Conservation (phyloP, 2,113 vertebrate species). For the Falco punctatus region DNA sequence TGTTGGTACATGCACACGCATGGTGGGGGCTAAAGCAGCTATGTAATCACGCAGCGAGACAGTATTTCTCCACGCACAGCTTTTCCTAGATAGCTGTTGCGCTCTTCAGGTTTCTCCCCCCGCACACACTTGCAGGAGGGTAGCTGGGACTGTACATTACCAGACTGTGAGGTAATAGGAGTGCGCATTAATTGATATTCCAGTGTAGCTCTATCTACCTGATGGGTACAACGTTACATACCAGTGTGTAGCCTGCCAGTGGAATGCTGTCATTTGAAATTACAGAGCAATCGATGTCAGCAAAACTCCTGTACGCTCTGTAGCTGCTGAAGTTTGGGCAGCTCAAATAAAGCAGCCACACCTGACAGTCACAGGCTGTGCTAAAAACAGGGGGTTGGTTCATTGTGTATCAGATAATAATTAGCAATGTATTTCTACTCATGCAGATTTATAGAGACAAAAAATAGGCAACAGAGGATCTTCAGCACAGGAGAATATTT, state of each 20-base stretch:
- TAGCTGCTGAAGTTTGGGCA: background rate
- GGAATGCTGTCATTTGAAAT: background rate
- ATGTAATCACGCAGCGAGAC: background rate
- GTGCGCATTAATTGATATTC: slow-evolving; percentile 46
- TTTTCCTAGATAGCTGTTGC: slow-evolving; percentile 9
- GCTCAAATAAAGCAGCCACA: background rate
- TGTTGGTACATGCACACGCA: background rate
- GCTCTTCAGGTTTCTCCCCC: background rate
- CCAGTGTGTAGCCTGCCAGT: background rate
- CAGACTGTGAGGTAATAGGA: slow-evolving; percentile 71
- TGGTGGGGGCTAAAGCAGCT: background rate
- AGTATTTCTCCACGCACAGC: background rate
- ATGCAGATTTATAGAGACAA: background rate
- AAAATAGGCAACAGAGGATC: background rate
- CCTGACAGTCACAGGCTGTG: background rate
- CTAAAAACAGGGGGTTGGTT: background rate
- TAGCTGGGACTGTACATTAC: slow-evolving; percentile 40
- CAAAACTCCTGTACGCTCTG: background rate
- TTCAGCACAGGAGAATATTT: background rate
- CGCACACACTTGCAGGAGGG: background rate
- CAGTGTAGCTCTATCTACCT: slow-evolving; percentile 51
- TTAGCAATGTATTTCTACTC: background rate
- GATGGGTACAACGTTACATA: background rate
- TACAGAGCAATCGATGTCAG: background rate
- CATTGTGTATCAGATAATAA: background rate